A percentile compares a stretch with the other conserved stretches of the same genome.
Evolutionary conservation across 2,797 vertebrate species (phyloP).

Genomic region (Spondyliosoma cantharus): DNA sequence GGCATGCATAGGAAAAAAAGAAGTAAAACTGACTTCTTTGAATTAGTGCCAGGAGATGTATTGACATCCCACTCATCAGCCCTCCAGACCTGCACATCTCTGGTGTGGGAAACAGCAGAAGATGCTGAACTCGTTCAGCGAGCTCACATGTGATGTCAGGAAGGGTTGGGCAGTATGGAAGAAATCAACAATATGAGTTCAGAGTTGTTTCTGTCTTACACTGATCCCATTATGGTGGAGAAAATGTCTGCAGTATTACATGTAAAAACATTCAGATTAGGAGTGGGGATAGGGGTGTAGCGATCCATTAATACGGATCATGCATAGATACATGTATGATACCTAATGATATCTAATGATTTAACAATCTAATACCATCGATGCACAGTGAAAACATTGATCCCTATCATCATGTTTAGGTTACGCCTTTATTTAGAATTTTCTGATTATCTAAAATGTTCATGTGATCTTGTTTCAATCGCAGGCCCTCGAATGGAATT

Average conservation of each 20-base stretch:
- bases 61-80: conserved; percentile 41
- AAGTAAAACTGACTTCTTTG: conserved; percentile 11
- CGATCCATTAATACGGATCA: too few relatives aligned
- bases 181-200: conserved; percentile 7
- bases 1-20: conserved; percentile 38
- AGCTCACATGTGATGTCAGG: conserved; percentile 18
- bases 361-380: too few relatives aligned
- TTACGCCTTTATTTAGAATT: too few relatives aligned
- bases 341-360: too few relatives aligned
- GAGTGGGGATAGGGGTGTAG: too few relatives aligned
- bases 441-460: too few relatives aligned
- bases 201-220: not conserved
- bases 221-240: not conserved
- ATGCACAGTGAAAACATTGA: too few relatives aligned
- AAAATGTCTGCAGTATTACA: not conserved
- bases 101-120: conserved; percentile 22
- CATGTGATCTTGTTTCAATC: too few relatives aligned
- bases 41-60: conserved; percentile 37
- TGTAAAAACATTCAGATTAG: not conserved
- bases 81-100: conserved; percentile 18
- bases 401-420: too few relatives aligned
- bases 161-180: not conserved
- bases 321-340: too few relatives aligned
- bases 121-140: conserved; percentile 34
- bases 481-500: too few relatives aligned